Percentiles rank a stretch among this genome's conserved stretches.
phyloP scores from a whole-genome alignment of 1,140 invertebrate genomes.

The Cotesia glomerata region DNA sequence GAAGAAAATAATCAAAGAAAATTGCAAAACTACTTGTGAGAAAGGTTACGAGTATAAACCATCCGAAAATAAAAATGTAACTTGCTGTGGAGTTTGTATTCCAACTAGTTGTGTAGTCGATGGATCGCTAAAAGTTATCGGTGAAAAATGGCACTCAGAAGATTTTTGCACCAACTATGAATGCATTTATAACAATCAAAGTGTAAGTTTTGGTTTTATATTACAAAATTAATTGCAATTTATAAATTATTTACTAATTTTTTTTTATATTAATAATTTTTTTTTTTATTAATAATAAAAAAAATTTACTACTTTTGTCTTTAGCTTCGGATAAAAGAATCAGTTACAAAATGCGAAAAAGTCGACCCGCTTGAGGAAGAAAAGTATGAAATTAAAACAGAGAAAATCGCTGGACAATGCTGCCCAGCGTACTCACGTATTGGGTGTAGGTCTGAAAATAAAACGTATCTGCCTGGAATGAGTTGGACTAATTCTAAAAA shows the following conservation, averaged over 20 bases:
- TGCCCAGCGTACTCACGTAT: conserved; percentile 63
- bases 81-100: conserved; percentile 73
- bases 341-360: conserved; percentile 56
- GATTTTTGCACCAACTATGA: conserved; percentile 69
- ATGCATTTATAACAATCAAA: conserved; percentile 64
- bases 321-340: conserved; percentile 59
- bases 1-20: conserved; percentile 53
- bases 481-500: conserved; percentile 64
- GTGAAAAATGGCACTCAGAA: conserved; percentile 65
- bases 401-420: conserved; percentile 61
- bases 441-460: conserved; percentile 65
- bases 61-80: conserved; percentile 45
- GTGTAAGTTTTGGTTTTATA: conserved; percentile 54
- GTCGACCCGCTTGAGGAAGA: conserved; percentile 51
- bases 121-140: conserved; percentile 60
- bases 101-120: conserved; percentile 68
- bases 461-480: conserved; percentile 65
- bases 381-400: conserved; percentile 63
- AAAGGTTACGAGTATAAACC: conserved; percentile 58
- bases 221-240: too few species aligned
- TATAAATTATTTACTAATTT: too few species aligned
- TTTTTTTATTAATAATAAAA: background rate
- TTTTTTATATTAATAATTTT: too few species aligned
- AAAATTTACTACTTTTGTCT: conserved; percentile 16
- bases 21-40: conserved; percentile 48